These are phyloP conservation scores for Noctua janthina DNA, from an alignment of 2,888 invertebrate species.

Conservation along the genomic window DNA sequence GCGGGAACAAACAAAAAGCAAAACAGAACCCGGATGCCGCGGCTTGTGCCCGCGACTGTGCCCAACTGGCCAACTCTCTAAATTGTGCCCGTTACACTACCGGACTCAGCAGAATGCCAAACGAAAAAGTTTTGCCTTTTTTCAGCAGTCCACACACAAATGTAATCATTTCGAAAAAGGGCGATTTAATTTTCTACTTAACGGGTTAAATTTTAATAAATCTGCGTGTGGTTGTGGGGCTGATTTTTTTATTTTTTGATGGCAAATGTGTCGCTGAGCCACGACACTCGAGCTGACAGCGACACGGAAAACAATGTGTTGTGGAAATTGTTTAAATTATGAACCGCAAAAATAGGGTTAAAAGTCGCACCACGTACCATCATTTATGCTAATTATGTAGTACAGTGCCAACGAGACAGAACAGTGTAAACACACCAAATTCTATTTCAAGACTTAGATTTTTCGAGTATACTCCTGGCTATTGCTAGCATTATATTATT, in stretches of 20 bases:
- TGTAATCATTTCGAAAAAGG: constrained; percentile 62
- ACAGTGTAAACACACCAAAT: background rate
- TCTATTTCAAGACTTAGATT: background rate
- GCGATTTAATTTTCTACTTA: constrained; percentile 64
- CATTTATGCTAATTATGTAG: background rate
- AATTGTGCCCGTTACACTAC: constrained; percentile 61
- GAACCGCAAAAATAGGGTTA: constrained; percentile 3
- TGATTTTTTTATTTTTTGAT: constrained; percentile 35
- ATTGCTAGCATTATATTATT: background rate
- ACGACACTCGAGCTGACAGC: constrained; percentile 11
- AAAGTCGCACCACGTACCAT: background rate
- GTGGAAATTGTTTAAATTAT: constrained; percentile 25
- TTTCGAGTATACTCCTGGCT: background rate
- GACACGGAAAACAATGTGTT: constrained; percentile 8
- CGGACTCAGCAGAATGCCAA: constrained; percentile 61
- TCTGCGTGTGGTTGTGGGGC: constrained; percentile 44
- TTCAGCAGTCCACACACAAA: constrained; percentile 52
- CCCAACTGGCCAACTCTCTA: constrained; percentile 56
- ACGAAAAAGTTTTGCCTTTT: constrained; percentile 64
- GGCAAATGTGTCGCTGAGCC: constrained; percentile 40
- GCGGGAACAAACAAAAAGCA: constrained; percentile 61
- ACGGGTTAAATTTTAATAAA: constrained; percentile 60
- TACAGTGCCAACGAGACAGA: background rate
- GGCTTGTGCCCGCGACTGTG: constrained; percentile 52
- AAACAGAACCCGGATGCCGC: constrained; percentile 67